These are phyloP conservation scores for Galbula dea DNA, from an alignment of 2,113 vertebrate species.

Conservation along the genomic window DNA sequence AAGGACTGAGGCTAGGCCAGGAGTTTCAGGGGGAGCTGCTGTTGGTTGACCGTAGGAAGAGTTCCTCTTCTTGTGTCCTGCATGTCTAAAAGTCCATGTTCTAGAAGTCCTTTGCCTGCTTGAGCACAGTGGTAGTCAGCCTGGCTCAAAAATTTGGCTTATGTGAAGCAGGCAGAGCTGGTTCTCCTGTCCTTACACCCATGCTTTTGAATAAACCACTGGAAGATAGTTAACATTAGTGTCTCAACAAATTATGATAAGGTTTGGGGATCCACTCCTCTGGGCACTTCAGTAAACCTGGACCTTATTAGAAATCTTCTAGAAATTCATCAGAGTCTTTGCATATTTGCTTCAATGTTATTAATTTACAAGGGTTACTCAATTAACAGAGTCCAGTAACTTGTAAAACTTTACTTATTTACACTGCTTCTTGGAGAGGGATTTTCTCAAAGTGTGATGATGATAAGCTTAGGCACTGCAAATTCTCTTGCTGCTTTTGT, in stretches of 20 bases:
- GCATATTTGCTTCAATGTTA: slow-evolving; percentile 51
- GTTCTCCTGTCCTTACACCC: not conserved
- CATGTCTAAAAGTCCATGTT: not conserved
- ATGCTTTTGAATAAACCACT: not conserved
- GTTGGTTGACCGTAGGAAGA: not conserved
- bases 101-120: not conserved
- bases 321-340: slow-evolving; percentile 35
- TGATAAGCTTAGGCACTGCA: slow-evolving; percentile 62
- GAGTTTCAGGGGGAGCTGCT: not conserved
- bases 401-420: slow-evolving; percentile 65
- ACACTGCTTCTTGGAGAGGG: slow-evolving; percentile 32
- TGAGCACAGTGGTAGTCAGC: not conserved
- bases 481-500: slow-evolving; percentile 55
- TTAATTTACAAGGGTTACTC: slow-evolving; percentile 53
- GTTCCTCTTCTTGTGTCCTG: not conserved
- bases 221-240: not conserved
- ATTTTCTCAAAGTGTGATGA: slow-evolving; percentile 18
- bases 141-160: not conserved
- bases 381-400: slow-evolving; percentile 23
- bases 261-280: not conserved
- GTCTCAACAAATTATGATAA: slow-evolving; percentile 28
- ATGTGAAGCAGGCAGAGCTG: not conserved
- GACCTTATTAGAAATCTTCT: not conserved
- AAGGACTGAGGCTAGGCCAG: not conserved
- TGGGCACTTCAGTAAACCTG: not conserved